These are phyloP conservation scores for Tupiocoris notatus DNA, from an alignment of 2,888 invertebrate genomes.

Conservation along the genomic window DNA sequence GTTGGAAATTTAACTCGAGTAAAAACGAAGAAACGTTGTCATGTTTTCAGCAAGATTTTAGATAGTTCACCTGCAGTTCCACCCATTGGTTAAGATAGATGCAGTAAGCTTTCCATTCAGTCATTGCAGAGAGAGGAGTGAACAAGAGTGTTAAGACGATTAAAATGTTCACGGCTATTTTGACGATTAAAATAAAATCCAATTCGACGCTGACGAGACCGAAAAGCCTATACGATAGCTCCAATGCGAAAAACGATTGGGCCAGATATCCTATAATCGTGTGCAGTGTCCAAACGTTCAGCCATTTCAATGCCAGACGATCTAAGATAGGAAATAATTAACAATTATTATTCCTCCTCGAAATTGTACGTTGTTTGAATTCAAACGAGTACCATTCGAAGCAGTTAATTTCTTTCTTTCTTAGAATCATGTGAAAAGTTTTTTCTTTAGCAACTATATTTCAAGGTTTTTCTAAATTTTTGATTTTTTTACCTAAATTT, in stretches of 20 bases:
- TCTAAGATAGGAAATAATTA: background rate
- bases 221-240: conserved; percentile 12
- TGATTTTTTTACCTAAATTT: too few relatives aligned
- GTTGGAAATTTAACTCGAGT: background rate
- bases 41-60: too few relatives aligned
- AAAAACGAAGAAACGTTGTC: background rate
- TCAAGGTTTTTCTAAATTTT: too few relatives aligned
- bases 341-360: background rate
- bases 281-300: conserved; percentile 3
- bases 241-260: conserved; percentile 15
- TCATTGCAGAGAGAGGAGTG: conserved; percentile 19
- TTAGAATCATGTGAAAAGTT: too few relatives aligned
- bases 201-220: conserved; percentile 13
- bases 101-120: conserved; percentile 33
- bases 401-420: too few relatives aligned
- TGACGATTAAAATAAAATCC: conserved; percentile 23
- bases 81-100: conserved; percentile 36
- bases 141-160: conserved; percentile 13
- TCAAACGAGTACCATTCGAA: too few relatives aligned
- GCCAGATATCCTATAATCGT: conserved; percentile 8
- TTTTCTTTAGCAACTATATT: too few relatives aligned
- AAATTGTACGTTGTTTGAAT: background rate
- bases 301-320: background rate
- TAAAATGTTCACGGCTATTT: conserved; percentile 30
- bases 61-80: conserved; percentile 18